phyloP scores from a whole-genome alignment of 37 sponge, comb jelly and placozoan species.

The Chondrilla cf. caribensis region DNA sequence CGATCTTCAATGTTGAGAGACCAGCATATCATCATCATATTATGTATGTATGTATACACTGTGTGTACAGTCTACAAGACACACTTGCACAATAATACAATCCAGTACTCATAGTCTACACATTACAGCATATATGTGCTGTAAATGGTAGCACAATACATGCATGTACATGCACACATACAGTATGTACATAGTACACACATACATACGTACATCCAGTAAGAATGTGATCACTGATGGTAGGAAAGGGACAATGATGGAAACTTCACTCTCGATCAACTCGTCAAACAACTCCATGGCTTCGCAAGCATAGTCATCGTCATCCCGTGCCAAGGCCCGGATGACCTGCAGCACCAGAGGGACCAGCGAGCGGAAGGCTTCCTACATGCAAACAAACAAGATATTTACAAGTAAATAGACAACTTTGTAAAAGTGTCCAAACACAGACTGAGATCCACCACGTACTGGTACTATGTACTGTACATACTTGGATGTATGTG shows the following conservation, averaged over 20 bases:
- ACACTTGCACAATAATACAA: too few species aligned
- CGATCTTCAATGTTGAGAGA: constrained; percentile 50
- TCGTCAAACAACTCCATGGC: constrained; percentile 98
- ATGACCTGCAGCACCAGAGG: constrained; percentile 55
- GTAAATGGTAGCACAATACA: too few species aligned
- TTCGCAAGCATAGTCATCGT: constrained; percentile 90
- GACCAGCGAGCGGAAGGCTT: constrained; percentile 48
- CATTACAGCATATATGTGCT: too few species aligned
- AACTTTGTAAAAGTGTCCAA: too few species aligned
- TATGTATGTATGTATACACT: too few species aligned
- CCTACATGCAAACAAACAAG: constrained; percentile 33
- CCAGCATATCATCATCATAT: background rate
- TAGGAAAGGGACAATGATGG: constrained; percentile 69
- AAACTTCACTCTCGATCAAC: constrained; percentile 87
- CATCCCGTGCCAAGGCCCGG: constrained; percentile 32
- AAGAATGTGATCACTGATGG: constrained; percentile 71
- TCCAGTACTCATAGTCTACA: too few species aligned
- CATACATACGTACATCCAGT: constrained; percentile 48
- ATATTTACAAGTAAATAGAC: background rate
- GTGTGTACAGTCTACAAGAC: too few species aligned
- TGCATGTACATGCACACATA: too few species aligned
- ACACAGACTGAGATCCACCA: too few species aligned
- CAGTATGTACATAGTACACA: too few species aligned
- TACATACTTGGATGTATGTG: too few species aligned
- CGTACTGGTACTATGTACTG: too few species aligned